These are phyloP conservation scores for Ceratitis capitata DNA, from an alignment of 1,140 invertebrate species.

Conservation along the genomic window DNA sequence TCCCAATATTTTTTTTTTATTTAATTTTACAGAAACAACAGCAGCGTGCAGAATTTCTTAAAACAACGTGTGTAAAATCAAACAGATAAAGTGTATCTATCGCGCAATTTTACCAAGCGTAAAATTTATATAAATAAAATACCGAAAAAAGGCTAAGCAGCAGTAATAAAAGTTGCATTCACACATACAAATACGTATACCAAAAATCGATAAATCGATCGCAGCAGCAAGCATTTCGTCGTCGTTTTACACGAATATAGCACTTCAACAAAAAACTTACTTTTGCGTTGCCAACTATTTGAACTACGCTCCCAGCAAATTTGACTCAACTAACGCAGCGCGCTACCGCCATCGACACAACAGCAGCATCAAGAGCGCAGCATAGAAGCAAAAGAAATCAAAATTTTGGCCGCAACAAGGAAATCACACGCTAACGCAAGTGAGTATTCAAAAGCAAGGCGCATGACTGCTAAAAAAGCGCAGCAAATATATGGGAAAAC, in stretches of 20 bases:
- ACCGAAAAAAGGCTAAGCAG: background rate
- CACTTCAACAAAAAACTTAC: background rate
- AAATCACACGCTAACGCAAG: constrained; percentile 27
- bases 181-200: background rate
- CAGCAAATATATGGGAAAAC: background rate
- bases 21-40: background rate
- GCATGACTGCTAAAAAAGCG: background rate
- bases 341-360: background rate
- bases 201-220: constrained; percentile 19
- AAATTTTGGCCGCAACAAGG: constrained; percentile 28
- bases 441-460: constrained; percentile 14
- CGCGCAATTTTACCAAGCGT: background rate
- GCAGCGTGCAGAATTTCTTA: background rate
- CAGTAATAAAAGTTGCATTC: background rate
- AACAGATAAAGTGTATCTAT: constrained; percentile 14
- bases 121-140: background rate
- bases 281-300: background rate
- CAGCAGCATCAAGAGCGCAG: too few relatives aligned
- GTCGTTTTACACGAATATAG: background rate
- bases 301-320: background rate
- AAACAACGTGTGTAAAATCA: background rate
- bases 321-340: constrained; percentile 3
- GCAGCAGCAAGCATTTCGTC: background rate
- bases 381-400: background rate
- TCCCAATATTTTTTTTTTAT: too few relatives aligned